These are phyloP conservation scores for Macrotus californicus DNA, from an alignment of 2,113 vertebrate species.

Conservation along the genomic window DNA sequence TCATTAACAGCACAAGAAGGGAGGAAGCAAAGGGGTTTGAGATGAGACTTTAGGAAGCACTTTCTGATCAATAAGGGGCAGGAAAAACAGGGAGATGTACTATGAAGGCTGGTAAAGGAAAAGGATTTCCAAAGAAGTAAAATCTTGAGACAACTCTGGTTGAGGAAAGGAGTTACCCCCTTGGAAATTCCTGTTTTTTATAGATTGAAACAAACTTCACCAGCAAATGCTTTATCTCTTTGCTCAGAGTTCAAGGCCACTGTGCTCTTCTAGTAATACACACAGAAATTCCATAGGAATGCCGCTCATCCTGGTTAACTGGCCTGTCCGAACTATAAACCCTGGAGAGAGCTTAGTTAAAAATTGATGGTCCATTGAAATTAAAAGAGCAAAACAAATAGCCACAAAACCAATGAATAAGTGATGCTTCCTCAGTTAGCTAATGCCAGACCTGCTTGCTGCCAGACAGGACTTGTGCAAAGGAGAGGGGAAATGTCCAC, in stretches of 20 bases:
- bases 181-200: neutral
- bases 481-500: neutral
- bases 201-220: neutral
- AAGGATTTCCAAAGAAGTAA: neutral
- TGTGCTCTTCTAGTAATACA: neutral
- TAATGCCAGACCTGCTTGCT: conserved; percentile 5
- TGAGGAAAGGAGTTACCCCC: neutral
- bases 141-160: neutral
- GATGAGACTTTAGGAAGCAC: neutral
- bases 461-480: conserved; percentile 11
- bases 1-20: neutral
- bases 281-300: neutral
- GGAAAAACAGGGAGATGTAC: neutral
- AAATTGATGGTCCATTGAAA: conserved; percentile 58
- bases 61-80: neutral
- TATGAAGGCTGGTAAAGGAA: neutral
- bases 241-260: neutral
- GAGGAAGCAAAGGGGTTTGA: neutral
- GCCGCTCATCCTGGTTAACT: conserved; percentile 29
- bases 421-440: conserved; percentile 43
- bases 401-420: conserved; percentile 46
- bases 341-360: conserved; percentile 42
- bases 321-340: conserved; percentile 32
- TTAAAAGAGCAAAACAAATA: conserved; percentile 60
- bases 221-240: neutral